phyloP scores from a whole-genome alignment of 1,140 invertebrate genomes.

The Lepidotrigona ventralis region DNA sequence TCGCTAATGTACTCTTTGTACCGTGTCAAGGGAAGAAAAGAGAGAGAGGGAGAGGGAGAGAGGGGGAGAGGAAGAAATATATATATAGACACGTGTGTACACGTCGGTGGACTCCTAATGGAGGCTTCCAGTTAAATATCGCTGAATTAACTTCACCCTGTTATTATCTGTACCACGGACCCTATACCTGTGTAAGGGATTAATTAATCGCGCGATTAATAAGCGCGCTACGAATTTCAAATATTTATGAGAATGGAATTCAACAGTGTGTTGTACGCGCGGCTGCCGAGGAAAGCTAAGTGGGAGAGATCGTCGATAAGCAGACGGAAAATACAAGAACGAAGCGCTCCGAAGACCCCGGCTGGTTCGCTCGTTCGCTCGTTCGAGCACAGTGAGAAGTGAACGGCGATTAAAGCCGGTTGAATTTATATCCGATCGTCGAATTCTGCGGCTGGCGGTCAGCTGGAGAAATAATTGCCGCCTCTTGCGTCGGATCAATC shows the following conservation, averaged over 20 bases:
- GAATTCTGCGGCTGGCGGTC: not conserved
- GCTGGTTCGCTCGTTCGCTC: not conserved
- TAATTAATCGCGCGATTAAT: slow-evolving; percentile 53
- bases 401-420: slow-evolving; percentile 17
- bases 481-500: slow-evolving; percentile 7
- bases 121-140: slow-evolving; percentile 28
- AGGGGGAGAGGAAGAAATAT: not conserved
- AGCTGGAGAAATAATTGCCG: slow-evolving; percentile 14
- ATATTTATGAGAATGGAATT: slow-evolving; percentile 54
- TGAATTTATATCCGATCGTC: slow-evolving; percentile 25
- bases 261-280: slow-evolving; percentile 2
- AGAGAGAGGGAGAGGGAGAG: not conserved
- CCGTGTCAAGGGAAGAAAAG: too few relatives aligned
- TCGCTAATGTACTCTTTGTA: not conserved
- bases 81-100: not conserved
- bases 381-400: not conserved
- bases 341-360: not conserved
- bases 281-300: slow-evolving; percentile 39
- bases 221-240: slow-evolving; percentile 48
- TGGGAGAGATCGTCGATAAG: slow-evolving; percentile 50
- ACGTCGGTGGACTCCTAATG: not conserved
- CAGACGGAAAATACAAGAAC: slow-evolving; percentile 44
- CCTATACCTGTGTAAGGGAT: slow-evolving; percentile 23
- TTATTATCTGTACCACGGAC: slow-evolving; percentile 41
- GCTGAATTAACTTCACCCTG: slow-evolving; percentile 34